These are phyloP conservation scores for Vesta saturnalis DNA, from an alignment of 2,888 invertebrate species.

Conservation along the genomic window DNA sequence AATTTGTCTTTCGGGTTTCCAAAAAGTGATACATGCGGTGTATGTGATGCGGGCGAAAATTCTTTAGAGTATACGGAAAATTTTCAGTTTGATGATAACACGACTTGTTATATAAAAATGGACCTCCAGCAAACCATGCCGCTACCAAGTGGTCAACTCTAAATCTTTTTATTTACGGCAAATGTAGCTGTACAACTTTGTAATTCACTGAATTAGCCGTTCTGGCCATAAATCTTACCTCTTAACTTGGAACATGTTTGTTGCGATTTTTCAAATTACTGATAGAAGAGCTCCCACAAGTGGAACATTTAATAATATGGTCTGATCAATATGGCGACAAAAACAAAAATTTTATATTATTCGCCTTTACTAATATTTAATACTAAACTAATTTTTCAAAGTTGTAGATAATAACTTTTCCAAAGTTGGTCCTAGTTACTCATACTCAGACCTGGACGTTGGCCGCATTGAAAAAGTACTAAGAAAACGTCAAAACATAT, in stretches of 20 bases:
- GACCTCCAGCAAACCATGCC: neutral
- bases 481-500: neutral
- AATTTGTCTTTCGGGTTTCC: conserved; percentile 4
- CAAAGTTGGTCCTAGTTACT: neutral
- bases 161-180: neutral
- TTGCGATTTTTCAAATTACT: neutral
- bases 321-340: neutral
- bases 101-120: neutral
- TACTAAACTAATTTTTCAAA: neutral
- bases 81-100: neutral
- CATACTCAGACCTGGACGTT: neutral
- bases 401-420: neutral
- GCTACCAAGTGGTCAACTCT: too few species aligned
- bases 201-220: neutral
- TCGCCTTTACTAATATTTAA: too few species aligned
- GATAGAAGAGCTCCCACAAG: neutral
- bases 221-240: too few species aligned
- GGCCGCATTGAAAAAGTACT: neutral
- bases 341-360: conserved; percentile 8
- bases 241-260: too few species aligned
- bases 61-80: neutral
- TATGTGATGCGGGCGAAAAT: conserved; percentile 4
- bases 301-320: neutral
- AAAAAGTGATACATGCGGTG: conserved; percentile 8
- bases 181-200: neutral